Percentiles rank a stretch among this genome's conserved stretches.
These are phyloP conservation scores for Pammene fasciana DNA, from an alignment of 2,888 invertebrate species.

Conservation along the genomic window DNA sequence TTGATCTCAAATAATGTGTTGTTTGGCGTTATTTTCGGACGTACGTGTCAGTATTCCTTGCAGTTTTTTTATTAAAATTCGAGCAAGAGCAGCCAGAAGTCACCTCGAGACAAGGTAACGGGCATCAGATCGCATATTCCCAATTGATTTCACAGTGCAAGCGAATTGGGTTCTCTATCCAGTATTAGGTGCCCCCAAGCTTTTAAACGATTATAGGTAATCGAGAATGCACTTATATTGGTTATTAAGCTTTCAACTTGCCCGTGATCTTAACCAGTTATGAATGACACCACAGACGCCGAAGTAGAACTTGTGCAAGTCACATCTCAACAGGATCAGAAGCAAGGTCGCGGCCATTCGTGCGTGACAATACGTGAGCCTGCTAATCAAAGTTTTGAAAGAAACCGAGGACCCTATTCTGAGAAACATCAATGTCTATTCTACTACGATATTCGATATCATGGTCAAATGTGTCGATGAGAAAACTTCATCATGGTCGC, in stretches of 20 bases:
- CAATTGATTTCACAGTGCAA: neutral
- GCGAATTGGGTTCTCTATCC: neutral
- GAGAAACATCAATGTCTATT: conserved; percentile 6
- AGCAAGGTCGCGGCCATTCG: conserved; percentile 71
- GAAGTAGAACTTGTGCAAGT: conserved; percentile 69
- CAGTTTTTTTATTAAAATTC: conserved; percentile 15
- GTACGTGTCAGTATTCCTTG: conserved; percentile 12
- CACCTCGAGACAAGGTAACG: conserved; percentile 46
- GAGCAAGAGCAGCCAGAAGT: conserved; percentile 39
- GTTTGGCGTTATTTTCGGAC: conserved; percentile 11
- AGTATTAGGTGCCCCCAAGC: neutral
- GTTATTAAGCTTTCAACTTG: neutral
- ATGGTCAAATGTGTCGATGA: neutral
- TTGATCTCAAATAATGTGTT: neutral
- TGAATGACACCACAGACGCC: conserved; percentile 60
- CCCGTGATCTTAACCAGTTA: neutral
- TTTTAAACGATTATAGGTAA: neutral
- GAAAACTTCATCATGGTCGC: neutral
- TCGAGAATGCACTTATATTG: neutral
- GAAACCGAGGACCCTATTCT: conserved; percentile 21
- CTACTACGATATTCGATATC: conserved; percentile 3
- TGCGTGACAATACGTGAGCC: conserved; percentile 70
- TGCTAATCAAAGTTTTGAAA: conserved; percentile 21
- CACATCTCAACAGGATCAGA: conserved; percentile 75
- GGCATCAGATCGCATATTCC: conserved; percentile 56